These are phyloP conservation scores for Cuniculus paca DNA, from an alignment of 2,797 vertebrate species.

Conservation along the genomic window DNA sequence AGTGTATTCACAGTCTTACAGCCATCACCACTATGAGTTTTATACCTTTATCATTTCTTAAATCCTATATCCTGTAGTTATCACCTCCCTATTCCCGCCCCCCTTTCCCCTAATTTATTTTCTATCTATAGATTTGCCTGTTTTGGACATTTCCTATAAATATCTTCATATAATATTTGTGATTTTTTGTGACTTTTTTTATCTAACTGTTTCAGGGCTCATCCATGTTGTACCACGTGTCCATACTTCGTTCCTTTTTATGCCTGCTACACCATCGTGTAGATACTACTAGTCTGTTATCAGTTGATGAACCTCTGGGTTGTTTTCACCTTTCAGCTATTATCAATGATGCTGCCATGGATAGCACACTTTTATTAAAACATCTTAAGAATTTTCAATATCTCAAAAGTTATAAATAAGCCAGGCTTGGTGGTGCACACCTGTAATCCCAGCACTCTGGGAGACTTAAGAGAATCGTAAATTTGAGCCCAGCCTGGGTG, in stretches of 20 bases:
- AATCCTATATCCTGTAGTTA: not conserved
- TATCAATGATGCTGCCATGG: not conserved
- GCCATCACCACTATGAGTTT: not conserved
- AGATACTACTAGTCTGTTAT: not conserved
- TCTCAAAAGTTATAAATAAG: conserved; percentile 2
- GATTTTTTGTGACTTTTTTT: not conserved
- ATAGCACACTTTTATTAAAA: not conserved
- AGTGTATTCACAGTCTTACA: not conserved
- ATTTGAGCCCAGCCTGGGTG: not conserved
- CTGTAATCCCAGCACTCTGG: not conserved
- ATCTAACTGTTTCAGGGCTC: not conserved
- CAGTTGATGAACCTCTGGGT: not conserved
- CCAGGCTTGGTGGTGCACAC: not conserved
- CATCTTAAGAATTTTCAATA: not conserved
- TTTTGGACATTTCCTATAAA: not conserved
- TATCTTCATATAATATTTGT: not conserved
- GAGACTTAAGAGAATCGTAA: not conserved
- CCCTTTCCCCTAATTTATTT: not conserved
- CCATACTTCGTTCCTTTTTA: not conserved
- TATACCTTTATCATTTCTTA: not conserved
- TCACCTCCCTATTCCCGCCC: not conserved
- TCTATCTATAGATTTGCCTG: not conserved
- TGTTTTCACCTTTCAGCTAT: conserved; percentile 1
- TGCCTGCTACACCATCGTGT: not conserved
- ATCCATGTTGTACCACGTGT: not conserved